Evolutionary conservation across 2,888 invertebrate species (phyloP), one percentile per base, ranked within the genome.

Genomic region (Harpalus rubripes): DNA sequence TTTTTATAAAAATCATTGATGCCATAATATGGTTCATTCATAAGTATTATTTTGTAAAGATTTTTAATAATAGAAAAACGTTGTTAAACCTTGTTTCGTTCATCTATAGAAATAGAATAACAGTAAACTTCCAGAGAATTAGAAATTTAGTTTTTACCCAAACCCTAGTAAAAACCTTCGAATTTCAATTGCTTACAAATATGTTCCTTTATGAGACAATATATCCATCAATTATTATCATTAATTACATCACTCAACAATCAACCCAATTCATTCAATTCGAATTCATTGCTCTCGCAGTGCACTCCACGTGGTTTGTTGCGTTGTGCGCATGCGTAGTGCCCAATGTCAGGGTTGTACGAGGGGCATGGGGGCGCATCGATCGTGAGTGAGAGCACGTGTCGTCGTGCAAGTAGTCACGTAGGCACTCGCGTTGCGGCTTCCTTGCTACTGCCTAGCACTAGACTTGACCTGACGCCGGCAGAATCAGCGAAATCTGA

Each of bases 371-470:
- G 56, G n/a, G 22, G 41, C 7, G 8, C 72, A 82, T 82, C 82
- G 82, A 82, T 82, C 72, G 72, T 26, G 32, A 56, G 72, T 26
- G 32, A 56, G 44, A 82, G 58, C 82, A 82, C 82, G 82, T 82
- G 82, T 39, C 32, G 32, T 12, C 82, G 82, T 82, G 82, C 82
- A 56, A 10, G 12, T 8, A 72, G 82, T 82, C 82, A 82, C 82
- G 82, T 82, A 82, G 72, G 82, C 82, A 74, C 52, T 74, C 74
- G 41, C 44, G 44, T 1, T 32, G 32, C 32, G 32, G 32, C 32
- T 32, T 32, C 41, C n/a, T 32, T 32, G 72, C n/a, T 12, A 41
- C 16, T 8, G 39, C 32, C 16, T 18, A 26, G 63, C 63, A 26
- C 26, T 26, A 8, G 63, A 63, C 63, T 12, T 26, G 12, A 22